Evolutionary conservation across 1,140 invertebrate genomes (phyloP).

Genomic region (Drosophila littoralis): DNA sequence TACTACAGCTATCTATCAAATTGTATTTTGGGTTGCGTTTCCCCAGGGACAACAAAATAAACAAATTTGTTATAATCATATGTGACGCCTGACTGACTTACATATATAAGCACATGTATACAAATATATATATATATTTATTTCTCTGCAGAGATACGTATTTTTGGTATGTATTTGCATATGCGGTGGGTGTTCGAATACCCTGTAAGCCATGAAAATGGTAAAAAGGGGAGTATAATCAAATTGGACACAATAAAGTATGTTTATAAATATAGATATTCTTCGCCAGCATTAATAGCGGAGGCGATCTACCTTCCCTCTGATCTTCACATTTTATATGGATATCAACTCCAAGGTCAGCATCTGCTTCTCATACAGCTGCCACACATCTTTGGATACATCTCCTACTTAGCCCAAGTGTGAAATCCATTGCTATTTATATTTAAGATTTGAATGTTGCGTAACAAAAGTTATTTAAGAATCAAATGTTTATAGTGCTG

Average conservation of each 20-base stretch:
- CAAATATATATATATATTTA: too few relatives aligned
- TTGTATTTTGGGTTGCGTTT: constrained; percentile 40
- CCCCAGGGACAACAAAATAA: constrained; percentile 32
- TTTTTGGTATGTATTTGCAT: constrained; percentile 26
- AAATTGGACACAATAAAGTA: neutral
- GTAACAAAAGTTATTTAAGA: neutral
- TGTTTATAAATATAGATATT: too few relatives aligned
- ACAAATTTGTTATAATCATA: constrained; percentile 57
- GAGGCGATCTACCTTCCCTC: too few relatives aligned
- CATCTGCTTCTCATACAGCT: too few relatives aligned
- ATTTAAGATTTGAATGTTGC: neutral
- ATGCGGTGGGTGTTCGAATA: neutral
- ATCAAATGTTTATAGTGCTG: neutral
- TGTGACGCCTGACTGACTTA: constrained; percentile 47
- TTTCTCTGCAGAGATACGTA: neutral
- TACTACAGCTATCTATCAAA: constrained; percentile 6
- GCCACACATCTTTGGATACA: too few relatives aligned
- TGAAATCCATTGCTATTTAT: too few relatives aligned
- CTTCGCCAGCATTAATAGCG: too few relatives aligned
- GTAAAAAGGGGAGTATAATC: neutral
- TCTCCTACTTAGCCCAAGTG: too few relatives aligned
- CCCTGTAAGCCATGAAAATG: neutral
- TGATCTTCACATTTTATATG: too few relatives aligned
- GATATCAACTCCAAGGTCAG: too few relatives aligned
- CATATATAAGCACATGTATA: neutral